phyloP scores from a whole-genome alignment of 2,888 invertebrate genomes.

The Eudasyphora cyanicolor region DNA sequence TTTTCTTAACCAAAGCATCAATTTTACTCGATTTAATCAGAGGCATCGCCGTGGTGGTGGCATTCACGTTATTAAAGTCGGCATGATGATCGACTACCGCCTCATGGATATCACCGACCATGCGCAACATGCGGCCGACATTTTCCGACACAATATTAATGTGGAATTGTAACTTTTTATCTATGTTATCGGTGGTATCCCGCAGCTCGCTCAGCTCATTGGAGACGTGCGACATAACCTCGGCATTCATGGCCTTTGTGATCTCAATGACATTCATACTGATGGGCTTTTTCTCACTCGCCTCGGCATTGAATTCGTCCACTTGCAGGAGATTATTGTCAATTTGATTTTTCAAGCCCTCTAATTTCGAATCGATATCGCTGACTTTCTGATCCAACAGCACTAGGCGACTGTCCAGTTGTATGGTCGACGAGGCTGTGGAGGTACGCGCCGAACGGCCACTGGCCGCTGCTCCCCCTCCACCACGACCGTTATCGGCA shows the following conservation, averaged over 20 bases:
- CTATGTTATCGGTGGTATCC: slow-evolving; percentile 88
- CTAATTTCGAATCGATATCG: slow-evolving; percentile 89
- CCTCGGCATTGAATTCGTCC: slow-evolving; percentile 92
- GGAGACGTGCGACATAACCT: slow-evolving; percentile 90
- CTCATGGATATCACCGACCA: slow-evolving; percentile 91
- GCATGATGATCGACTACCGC: slow-evolving; percentile 89
- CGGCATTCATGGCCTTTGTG: slow-evolving; percentile 90
- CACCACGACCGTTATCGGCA: slow-evolving; percentile 49
- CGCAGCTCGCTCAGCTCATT: slow-evolving; percentile 90
- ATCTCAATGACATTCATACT: slow-evolving; percentile 91
- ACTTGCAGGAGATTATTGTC: slow-evolving; percentile 90
- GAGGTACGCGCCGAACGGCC: slow-evolving; percentile 70
- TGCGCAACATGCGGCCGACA: slow-evolving; percentile 87
- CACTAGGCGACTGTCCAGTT: slow-evolving; percentile 85
- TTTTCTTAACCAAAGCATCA: slow-evolving; percentile 89
- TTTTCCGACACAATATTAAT: slow-evolving; percentile 91
- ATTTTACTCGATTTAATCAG: slow-evolving; percentile 86
- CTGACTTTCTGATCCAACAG: slow-evolving; percentile 91
- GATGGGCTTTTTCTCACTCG: slow-evolving; percentile 92
- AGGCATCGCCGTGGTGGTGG: slow-evolving; percentile 83
- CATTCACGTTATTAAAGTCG: slow-evolving; percentile 79
- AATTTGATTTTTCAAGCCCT: slow-evolving; percentile 89
- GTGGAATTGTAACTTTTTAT: slow-evolving; percentile 91
- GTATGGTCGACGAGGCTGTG: slow-evolving; percentile 75
- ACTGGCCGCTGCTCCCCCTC: no score